A percentile compares a stretch with the other conserved stretches of the same genome.
These are phyloP conservation scores for Bilobella aurantiaca DNA, from an alignment of 1,140 invertebrate genomes.

Conservation along the genomic window DNA sequence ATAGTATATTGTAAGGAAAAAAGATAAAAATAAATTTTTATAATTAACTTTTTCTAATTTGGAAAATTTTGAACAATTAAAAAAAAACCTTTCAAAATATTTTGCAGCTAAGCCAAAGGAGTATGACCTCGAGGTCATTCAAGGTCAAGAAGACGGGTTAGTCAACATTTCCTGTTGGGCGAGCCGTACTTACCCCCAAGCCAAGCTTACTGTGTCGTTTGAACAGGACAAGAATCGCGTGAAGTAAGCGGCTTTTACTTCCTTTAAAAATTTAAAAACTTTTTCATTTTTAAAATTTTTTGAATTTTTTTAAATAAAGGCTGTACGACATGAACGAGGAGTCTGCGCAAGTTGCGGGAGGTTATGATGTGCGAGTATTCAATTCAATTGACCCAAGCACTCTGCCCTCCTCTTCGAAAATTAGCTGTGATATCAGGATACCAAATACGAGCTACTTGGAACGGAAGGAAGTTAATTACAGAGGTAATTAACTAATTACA, in stretches of 20 bases:
- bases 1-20: neutral
- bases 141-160: neutral
- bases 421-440: constrained; percentile 2
- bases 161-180: neutral
- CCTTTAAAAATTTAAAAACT: too few species aligned
- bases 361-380: neutral
- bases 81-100: too few species aligned
- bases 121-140: neutral
- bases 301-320: neutral
- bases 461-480: neutral
- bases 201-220: neutral
- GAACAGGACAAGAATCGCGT: neutral
- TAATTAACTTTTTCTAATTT: too few species aligned
- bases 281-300: neutral
- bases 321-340: neutral
- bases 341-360: neutral
- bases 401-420: neutral
- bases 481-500: neutral
- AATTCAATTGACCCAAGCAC: neutral
- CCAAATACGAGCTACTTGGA: neutral
- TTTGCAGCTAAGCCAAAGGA: neutral
- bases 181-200: neutral
- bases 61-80: too few species aligned
- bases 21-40: too few species aligned
- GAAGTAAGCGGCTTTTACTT: too few species aligned